Base-by-base conservation (phyloP, 2,113 vertebrate species). In the Sakesphorus luctuosus region DNA sequence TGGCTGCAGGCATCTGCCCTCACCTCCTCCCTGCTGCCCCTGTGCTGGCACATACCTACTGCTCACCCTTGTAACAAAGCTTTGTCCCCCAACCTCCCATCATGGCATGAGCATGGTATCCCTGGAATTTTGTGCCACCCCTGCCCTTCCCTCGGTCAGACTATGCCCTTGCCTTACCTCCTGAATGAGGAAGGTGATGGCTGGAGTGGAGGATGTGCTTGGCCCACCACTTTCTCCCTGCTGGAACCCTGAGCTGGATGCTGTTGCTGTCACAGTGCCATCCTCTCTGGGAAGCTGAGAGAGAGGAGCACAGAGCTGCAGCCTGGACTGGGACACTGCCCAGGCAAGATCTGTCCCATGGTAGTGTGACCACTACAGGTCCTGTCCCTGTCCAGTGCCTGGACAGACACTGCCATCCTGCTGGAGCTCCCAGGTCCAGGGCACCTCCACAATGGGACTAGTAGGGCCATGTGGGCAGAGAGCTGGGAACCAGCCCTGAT, bases 161-260 rank as follows among this genome's bases (percentile, higher is more conserved):
- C 38, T 66, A 40, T 50, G 56, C 28, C 38, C 36, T 17, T 33
- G 17, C 9, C 95, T 97, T 94, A 99, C 99, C 98, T 99, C 97
- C 52, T 98, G 98, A 69, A 99, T 97, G 29, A 99, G 98, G 88
- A 97, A 97, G 92, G 98, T 97, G 8, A 98, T 98, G 36, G 98
- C 98, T 7, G 97, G 92, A 7, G 94, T 95, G 18, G 72, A 93
- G 66, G 61, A 44, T 43, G 58, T 58, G 19, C 83, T 80, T 62
- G 58, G 52, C 46, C 69, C 59, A 19, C 19, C 1, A 1, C 55
- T 12, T 14, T 40, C 69, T 29, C 25, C 43, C 2, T 4, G 12
- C 35, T 20, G 93, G 63, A 68, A 23, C 23, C 21, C 75, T 18
- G 80, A 82, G 75, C 6, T 11, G 38, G 52, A 28, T 0, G 31